phyloP scores from a whole-genome alignment of 2,797 vertebrate species.

The Gallirallus australis region DNA sequence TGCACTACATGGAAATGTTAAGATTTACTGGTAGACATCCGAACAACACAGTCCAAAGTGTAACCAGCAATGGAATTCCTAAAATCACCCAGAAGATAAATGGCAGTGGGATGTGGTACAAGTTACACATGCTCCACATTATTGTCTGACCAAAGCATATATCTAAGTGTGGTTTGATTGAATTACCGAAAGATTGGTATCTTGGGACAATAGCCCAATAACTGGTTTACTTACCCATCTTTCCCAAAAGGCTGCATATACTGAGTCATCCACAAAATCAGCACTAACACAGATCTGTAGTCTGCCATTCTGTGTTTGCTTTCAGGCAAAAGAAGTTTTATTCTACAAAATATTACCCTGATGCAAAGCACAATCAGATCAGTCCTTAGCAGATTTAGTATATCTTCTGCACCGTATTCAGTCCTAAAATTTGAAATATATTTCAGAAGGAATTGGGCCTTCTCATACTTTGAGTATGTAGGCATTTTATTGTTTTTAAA shows the following conservation, averaged over 20 bases:
- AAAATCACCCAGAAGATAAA: slow-evolving; percentile 27
- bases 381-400: background rate
- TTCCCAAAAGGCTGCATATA: background rate
- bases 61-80: slow-evolving; percentile 36
- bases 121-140: background rate
- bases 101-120: background rate
- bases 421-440: background rate
- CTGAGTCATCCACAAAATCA: background rate
- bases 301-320: background rate
- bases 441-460: background rate
- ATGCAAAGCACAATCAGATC: background rate
- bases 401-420: background rate
- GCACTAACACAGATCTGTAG: background rate
- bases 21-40: slow-evolving; percentile 43
- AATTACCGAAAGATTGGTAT: background rate
- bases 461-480: background rate
- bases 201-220: background rate
- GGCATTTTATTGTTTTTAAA: background rate
- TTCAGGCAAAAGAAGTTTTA: background rate
- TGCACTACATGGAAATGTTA: background rate
- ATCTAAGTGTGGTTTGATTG: background rate
- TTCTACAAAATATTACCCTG: background rate
- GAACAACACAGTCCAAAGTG: slow-evolving; percentile 14
- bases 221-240: background rate
- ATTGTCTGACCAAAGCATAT: background rate